phyloP scores from a whole-genome alignment of 1,140 invertebrate species.

The Eriocheir sinensis region DNA sequence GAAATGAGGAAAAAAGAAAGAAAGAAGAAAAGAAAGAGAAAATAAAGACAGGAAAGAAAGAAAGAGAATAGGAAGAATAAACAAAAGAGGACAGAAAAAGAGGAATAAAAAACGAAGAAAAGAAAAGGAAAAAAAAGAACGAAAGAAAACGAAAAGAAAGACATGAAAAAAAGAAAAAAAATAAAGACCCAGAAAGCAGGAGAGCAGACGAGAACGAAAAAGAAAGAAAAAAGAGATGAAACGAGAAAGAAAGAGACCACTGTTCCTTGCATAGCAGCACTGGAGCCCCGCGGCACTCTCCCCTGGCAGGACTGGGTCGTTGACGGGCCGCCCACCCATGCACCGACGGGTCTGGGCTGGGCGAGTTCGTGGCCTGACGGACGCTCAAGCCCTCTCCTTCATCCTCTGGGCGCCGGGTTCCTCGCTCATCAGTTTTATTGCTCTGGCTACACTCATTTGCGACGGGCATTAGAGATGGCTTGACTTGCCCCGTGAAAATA shows the following conservation, averaged over 20 bases:
- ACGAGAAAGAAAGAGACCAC: neutral
- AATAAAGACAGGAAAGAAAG: too few relatives aligned
- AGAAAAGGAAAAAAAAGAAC: too few relatives aligned
- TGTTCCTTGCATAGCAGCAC: neutral
- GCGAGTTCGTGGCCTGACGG: neutral
- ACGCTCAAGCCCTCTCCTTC: neutral
- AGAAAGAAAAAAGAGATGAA: neutral
- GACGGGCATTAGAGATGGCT: neutral
- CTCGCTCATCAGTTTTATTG: neutral
- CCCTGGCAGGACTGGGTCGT: neutral
- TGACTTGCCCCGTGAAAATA: neutral
- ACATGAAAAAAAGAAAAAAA: too few relatives aligned
- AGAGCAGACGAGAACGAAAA: neutral
- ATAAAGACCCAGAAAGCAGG: neutral
- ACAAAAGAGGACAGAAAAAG: too few relatives aligned
- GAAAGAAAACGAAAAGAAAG: too few relatives aligned
- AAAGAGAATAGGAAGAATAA: too few relatives aligned
- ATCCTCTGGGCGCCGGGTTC: neutral
- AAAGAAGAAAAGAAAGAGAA: too few relatives aligned
- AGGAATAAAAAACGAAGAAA: too few relatives aligned
- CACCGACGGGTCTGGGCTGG: too few relatives aligned
- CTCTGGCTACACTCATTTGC: neutral
- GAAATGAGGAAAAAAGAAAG: too few relatives aligned
- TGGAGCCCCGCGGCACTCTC: neutral
- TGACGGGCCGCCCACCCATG: conserved; percentile 6